A percentile compares a stretch with the other conserved stretches of the same genome.
These are phyloP conservation scores for Leuciscus idus DNA, from an alignment of 2,113 vertebrate species.

Conservation along the genomic window DNA sequence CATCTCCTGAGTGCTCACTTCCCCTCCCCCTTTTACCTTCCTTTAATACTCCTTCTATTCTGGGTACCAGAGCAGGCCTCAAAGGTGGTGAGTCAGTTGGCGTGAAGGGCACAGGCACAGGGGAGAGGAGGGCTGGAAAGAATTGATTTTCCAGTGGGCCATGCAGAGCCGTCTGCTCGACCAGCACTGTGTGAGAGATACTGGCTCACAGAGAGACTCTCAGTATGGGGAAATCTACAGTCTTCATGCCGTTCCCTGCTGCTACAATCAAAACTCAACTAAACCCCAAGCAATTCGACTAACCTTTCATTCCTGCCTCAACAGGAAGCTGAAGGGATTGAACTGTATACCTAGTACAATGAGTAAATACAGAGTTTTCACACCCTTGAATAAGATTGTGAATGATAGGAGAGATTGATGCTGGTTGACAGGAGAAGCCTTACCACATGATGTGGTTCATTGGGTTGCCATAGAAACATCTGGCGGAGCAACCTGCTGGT, in stretches of 20 bases:
- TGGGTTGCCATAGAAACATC: constrained; percentile 81
- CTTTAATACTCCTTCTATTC: constrained; percentile 38
- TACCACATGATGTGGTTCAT: constrained; percentile 82
- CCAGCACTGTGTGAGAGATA: constrained; percentile 47
- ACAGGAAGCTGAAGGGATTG: neutral
- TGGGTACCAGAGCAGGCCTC: constrained; percentile 18
- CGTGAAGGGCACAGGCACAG: constrained; percentile 65
- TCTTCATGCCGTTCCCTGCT: constrained; percentile 1
- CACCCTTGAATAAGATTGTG: constrained; percentile 31
- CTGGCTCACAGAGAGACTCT: constrained; percentile 37
- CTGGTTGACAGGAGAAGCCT: constrained; percentile 60
- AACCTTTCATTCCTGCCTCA: neutral
- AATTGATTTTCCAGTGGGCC: constrained; percentile 73
- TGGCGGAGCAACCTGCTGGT: constrained; percentile 59
- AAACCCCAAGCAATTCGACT: neutral
- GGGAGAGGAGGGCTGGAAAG: constrained; percentile 46
- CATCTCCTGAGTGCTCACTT: neutral
- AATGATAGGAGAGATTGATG: constrained; percentile 42
- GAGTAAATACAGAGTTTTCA: neutral
- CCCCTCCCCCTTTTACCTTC: constrained; percentile 26
- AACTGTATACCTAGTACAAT: neutral
- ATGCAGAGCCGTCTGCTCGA: constrained; percentile 59
- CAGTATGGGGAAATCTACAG: constrained; percentile 29
- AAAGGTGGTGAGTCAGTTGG: constrained; percentile 50
- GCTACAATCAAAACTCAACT: constrained; percentile 2